Conservation (phyloP, 2,797 vertebrate genomes). For the Typhlichthys subterraneus region DNA sequence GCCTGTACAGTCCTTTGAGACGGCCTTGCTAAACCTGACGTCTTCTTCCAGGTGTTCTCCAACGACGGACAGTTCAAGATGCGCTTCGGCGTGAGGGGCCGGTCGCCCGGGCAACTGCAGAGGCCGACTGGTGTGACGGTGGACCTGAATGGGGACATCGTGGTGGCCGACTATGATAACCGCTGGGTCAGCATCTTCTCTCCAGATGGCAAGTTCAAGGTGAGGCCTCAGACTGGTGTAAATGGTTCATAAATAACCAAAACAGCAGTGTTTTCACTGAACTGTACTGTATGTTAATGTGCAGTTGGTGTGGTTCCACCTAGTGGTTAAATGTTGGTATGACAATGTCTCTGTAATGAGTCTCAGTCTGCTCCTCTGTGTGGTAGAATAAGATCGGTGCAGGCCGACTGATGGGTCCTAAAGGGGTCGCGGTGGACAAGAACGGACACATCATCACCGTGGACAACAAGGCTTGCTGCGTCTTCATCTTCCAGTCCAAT, state of each 20-base stretch:
- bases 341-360: neutral
- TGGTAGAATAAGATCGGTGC: constrained; percentile 91
- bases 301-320: neutral
- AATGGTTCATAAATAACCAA: no score
- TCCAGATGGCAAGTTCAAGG: constrained; percentile 96
- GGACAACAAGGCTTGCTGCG: constrained; percentile 96
- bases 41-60: constrained; percentile 84
- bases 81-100: constrained; percentile 92
- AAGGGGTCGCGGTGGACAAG: constrained; percentile 91
- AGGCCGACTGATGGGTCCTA: constrained; percentile 93
- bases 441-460: constrained; percentile 97
- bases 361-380: constrained; percentile 5
- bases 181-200: constrained; percentile 98
- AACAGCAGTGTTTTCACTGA: no score
- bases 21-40: no score
- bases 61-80: constrained; percentile 96
- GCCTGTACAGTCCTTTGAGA: no score
- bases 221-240: constrained; percentile 24
- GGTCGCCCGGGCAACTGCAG: constrained; percentile 95
- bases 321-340: neutral
- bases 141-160: constrained; percentile 92
- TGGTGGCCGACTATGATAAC: constrained; percentile 96
- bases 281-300: neutral
- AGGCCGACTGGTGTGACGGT: constrained; percentile 91
- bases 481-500: constrained; percentile 97